These are phyloP conservation scores for Drosophila jambulina DNA, from an alignment of 1,140 invertebrate species.

Conservation along the genomic window DNA sequence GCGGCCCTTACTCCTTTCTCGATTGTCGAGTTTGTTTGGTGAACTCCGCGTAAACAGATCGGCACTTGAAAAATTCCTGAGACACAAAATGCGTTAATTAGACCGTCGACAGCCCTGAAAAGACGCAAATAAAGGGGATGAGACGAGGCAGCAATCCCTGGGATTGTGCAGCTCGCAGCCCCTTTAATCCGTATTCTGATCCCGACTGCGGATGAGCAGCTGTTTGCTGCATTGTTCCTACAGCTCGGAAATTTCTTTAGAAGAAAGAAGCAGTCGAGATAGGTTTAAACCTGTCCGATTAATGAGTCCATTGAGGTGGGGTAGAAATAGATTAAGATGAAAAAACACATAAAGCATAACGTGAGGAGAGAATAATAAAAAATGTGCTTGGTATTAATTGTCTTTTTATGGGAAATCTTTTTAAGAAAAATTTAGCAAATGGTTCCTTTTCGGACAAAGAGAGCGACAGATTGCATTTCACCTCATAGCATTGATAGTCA, in stretches of 20 bases:
- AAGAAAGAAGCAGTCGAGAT: background rate
- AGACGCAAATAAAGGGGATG: conserved; percentile 41
- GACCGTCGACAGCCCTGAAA: conserved; percentile 28
- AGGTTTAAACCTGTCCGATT: background rate
- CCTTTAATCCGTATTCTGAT: background rate
- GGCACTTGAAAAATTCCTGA: conserved; percentile 31
- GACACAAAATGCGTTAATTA: conserved; percentile 59
- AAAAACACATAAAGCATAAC: background rate
- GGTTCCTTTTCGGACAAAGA: too few species aligned
- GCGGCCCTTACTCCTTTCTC: background rate
- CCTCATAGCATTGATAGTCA: too few species aligned
- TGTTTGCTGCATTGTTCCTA: conserved; percentile 16
- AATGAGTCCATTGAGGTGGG: background rate
- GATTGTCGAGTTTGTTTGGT: background rate
- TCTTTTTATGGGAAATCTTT: background rate
- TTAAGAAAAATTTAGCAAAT: background rate
- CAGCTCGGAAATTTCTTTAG: background rate
- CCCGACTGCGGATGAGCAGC: conserved; percentile 10
- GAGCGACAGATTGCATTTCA: background rate
- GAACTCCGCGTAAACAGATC: conserved; percentile 10
- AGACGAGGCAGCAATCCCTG: conserved; percentile 45
- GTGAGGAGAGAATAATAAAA: background rate
- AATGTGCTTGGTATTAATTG: background rate
- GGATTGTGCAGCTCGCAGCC: conserved; percentile 39
- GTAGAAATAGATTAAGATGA: background rate